A percentile compares a stretch with the other conserved stretches of the same genome.
phyloP scores from a whole-genome alignment of 2,113 vertebrate genomes.

The Tetrao urogallus region DNA sequence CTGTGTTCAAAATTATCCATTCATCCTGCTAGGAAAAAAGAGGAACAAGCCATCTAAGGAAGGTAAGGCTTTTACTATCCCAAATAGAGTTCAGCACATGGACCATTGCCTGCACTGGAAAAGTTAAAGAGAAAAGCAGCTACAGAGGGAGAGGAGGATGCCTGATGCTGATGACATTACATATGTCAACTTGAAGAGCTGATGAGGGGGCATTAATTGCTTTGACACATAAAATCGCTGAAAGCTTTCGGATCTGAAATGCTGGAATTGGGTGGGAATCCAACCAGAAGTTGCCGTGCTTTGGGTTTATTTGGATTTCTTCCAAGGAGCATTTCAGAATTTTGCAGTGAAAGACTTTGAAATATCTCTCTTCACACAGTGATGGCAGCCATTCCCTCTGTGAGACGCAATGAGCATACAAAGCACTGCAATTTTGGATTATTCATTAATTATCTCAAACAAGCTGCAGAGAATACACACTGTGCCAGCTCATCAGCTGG shows the following conservation, averaged over 20 bases:
- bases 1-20: conserved; percentile 63
- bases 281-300: neutral
- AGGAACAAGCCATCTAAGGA: conserved; percentile 47
- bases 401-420: neutral
- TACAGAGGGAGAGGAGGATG: neutral
- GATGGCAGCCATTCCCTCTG: neutral
- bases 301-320: conserved; percentile 18
- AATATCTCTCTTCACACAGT: neutral
- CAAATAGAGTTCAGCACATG: conserved; percentile 48
- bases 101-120: conserved; percentile 36
- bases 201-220: conserved; percentile 20
- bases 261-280: conserved; percentile 28
- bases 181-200: conserved; percentile 40
- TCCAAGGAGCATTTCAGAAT: conserved; percentile 29
- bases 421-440: neutral
- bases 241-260: conserved; percentile 40
- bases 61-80: conserved; percentile 61
- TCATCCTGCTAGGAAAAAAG: conserved; percentile 59
- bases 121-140: conserved; percentile 65
- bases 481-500: conserved; percentile 48
- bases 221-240: conserved; percentile 8
- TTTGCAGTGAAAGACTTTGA: conserved; percentile 16
- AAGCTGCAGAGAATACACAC: neutral
- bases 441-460: conserved; percentile 22
- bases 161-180: conserved; percentile 46